Evolutionary conservation across 2,113 vertebrate species (phyloP).

Genomic region (Caretta caretta): DNA sequence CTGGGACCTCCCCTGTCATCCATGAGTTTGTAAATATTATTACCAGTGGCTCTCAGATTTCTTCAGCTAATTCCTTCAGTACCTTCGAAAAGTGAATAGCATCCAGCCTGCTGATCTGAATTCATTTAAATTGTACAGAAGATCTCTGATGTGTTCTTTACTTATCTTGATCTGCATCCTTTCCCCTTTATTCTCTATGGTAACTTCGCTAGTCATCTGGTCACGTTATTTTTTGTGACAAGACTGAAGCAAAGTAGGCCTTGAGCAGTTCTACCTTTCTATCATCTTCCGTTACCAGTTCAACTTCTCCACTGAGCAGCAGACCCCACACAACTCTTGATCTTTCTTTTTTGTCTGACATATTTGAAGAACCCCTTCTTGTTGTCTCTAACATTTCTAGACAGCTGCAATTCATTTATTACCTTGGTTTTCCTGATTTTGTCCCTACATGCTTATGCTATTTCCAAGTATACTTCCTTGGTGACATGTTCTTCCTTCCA

Average conservation of each 20-base stretch:
- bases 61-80: neutral
- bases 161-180: neutral
- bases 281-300: neutral
- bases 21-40: neutral
- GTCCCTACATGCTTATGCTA: neutral
- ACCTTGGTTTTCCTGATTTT: neutral
- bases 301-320: neutral
- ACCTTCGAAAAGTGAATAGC: neutral
- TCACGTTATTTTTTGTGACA: neutral
- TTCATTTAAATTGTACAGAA: neutral
- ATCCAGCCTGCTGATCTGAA: neutral
- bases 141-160: neutral
- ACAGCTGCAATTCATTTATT: neutral
- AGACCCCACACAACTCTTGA: no score
- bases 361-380: neutral
- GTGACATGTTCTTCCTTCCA: neutral
- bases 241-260: neutral
- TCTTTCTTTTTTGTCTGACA: no score
- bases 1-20: neutral
- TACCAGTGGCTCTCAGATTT: neutral
- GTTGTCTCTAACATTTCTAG: neutral
- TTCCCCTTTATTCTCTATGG: neutral
- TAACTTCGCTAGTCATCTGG: no score
- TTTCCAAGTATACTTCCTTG: neutral
- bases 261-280: neutral